Evolutionary conservation across 2,113 vertebrate species (phyloP).

Genomic region (Eclectus roratus): DNA sequence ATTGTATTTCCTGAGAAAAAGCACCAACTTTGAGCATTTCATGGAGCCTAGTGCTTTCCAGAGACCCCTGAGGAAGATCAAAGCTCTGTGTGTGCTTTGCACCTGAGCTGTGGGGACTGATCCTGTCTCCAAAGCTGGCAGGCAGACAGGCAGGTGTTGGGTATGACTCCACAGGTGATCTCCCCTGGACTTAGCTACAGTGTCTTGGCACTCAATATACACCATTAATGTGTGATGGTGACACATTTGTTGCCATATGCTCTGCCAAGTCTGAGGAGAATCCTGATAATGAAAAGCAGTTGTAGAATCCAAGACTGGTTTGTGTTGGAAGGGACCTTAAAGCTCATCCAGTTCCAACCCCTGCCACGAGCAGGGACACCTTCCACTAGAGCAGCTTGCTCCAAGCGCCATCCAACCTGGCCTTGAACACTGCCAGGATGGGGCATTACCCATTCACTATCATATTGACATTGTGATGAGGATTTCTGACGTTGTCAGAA

Average conservation of each 20-base stretch:
- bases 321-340: background rate
- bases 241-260: no score
- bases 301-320: fast-evolving
- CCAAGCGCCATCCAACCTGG: background rate
- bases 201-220: no score
- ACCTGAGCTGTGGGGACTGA: fast-evolving
- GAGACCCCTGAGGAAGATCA: background rate
- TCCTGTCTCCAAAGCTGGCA: background rate
- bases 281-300: background rate
- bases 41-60: background rate
- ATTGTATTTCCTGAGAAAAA: background rate
- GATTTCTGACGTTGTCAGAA: background rate
- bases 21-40: no score
- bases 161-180: fast-evolving
- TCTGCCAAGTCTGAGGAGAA: background rate
- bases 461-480: fast-evolving
- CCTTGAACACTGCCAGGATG: background rate
- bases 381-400: background rate
- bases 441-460: background rate
- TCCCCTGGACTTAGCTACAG: no score
- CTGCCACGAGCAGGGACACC: background rate
- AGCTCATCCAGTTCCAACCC: background rate
- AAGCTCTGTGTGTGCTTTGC: background rate
- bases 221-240: no score
- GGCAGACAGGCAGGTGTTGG: background rate